phyloP scores from a whole-genome alignment of 2,797 vertebrate species.

The Parauchenoglanis punctatus region DNA sequence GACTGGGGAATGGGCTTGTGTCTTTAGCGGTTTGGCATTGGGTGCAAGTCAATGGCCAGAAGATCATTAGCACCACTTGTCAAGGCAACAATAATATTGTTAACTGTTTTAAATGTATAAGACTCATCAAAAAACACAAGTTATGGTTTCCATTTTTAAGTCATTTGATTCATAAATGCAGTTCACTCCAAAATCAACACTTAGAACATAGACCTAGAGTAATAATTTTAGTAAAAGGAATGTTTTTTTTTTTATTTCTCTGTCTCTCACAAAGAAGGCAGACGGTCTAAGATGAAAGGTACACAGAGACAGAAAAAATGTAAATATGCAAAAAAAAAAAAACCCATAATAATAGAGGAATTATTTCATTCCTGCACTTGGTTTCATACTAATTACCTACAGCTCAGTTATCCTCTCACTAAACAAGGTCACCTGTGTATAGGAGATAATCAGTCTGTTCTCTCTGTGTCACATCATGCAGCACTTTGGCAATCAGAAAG shows the following conservation, averaged over 20 bases:
- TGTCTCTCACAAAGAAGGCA: not conserved
- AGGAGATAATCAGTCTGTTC: not conserved
- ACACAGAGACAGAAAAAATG: not conserved
- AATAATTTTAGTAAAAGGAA: not conserved
- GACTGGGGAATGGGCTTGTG: constrained; percentile 17
- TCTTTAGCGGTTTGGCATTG: constrained; percentile 72
- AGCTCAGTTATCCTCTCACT: not conserved
- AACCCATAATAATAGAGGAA: not conserved
- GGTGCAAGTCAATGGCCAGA: constrained; percentile 63
- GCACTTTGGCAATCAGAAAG: constrained; percentile 55
- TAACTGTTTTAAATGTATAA: constrained; percentile 9
- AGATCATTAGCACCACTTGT: constrained; percentile 69
- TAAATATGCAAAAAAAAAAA: not conserved
- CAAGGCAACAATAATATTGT: constrained; percentile 53
- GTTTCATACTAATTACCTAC: not conserved
- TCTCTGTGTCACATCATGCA: constrained; percentile 10
- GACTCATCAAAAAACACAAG: constrained; percentile 19
- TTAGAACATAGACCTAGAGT: not conserved
- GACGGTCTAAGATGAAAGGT: not conserved
- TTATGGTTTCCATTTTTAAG: not conserved
- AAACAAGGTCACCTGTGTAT: not conserved
- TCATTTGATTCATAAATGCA: constrained; percentile 25
- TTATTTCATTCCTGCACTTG: not conserved
- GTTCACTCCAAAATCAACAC: constrained; percentile 46
- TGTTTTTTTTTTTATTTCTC: not conserved